phyloP scores from a whole-genome alignment of 2,888 invertebrate genomes.

The Leptinotarsa rubiginosa region DNA sequence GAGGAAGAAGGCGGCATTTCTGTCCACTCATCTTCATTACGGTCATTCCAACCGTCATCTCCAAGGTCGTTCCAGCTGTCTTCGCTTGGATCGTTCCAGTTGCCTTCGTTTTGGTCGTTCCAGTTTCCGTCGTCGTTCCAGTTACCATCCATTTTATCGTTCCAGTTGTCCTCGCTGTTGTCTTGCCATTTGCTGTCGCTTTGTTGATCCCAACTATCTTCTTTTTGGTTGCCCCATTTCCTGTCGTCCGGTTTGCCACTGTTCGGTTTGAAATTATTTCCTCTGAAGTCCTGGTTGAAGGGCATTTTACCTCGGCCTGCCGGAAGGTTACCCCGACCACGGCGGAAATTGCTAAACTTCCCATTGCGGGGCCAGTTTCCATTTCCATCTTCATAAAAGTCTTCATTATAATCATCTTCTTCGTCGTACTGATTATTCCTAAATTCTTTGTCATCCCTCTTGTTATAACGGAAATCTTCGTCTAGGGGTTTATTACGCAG shows the following conservation, averaged over 20 bases:
- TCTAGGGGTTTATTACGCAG: constrained; percentile 48
- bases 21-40: constrained; percentile 30
- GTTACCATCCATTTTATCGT: constrained; percentile 10
- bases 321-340: constrained; percentile 12
- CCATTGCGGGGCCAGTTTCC: constrained; percentile 66
- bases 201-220: constrained; percentile 27
- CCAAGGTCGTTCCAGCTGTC: constrained; percentile 27
- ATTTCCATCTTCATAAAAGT: constrained; percentile 63
- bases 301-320: constrained; percentile 13
- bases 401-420: constrained; percentile 64
- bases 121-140: constrained; percentile 19
- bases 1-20: constrained; percentile 21
- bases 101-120: constrained; percentile 32
- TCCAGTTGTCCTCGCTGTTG: constrained; percentile 29
- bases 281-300: constrained; percentile 37
- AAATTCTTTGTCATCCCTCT: constrained; percentile 58
- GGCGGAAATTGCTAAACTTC: constrained; percentile 51
- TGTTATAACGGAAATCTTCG: constrained; percentile 56
- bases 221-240: constrained; percentile 29
- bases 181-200: constrained; percentile 17
- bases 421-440: constrained; percentile 38
- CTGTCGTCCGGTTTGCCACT: constrained; percentile 23
- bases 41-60: background rate
- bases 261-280: constrained; percentile 24
- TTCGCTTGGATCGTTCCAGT: constrained; percentile 20